Conservation (phyloP, 2,888 invertebrate species). For the Athetis lepigone region DNA sequence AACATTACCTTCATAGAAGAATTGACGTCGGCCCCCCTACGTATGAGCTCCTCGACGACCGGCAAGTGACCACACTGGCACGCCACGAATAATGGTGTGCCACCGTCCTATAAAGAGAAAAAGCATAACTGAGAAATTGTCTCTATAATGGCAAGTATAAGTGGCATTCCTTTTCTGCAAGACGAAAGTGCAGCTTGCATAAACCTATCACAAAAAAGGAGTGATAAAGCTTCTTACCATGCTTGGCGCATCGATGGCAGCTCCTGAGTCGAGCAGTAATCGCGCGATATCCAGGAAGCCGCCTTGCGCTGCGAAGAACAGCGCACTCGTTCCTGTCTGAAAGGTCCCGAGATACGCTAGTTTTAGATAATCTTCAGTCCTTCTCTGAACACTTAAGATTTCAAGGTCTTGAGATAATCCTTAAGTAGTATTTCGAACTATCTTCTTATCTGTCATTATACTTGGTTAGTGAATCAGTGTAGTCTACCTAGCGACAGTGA, state of each 20-base stretch:
- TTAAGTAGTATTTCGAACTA: neutral
- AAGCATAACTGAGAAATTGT: neutral
- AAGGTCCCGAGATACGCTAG: conserved; percentile 20
- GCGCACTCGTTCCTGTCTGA: conserved; percentile 97
- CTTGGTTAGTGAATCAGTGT: no score
- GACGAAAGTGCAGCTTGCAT: no score
- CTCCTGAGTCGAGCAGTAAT: conserved; percentile 94
- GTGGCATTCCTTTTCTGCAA: no score
- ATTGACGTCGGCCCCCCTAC: conserved; percentile 95
- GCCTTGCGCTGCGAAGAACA: conserved; percentile 98
- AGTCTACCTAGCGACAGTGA: no score
- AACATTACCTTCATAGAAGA: conserved; percentile 94
- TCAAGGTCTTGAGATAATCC: neutral
- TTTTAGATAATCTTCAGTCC: neutral
- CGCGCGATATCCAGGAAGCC: conserved; percentile 96
- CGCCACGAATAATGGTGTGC: conserved; percentile 97
- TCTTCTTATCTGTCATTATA: neutral
- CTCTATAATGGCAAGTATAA: no score
- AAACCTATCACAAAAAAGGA: no score
- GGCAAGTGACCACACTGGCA: conserved; percentile 97
- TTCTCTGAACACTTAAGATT: neutral
- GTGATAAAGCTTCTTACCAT: conserved; percentile 85
- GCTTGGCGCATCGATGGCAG: conserved; percentile 94
- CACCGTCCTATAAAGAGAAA: conserved; percentile 93
- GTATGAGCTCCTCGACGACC: conserved; percentile 95